phyloP scores from a whole-genome alignment of 1,140 invertebrate genomes.

The Pachypeltis micranthus region DNA sequence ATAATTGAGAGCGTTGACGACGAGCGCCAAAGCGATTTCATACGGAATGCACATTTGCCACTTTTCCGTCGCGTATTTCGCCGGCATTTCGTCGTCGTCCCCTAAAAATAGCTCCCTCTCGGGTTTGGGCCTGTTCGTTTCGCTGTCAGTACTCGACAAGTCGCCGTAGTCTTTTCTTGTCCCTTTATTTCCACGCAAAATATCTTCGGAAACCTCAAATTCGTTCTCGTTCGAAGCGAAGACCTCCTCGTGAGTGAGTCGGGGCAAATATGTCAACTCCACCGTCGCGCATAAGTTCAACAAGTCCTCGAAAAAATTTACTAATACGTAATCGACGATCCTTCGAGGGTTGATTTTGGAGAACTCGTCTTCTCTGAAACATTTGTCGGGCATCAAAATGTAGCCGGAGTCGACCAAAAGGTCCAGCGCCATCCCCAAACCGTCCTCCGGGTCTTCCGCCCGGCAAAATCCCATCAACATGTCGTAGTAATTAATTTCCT shows the following conservation, averaged over 20 bases:
- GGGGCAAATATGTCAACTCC: neutral
- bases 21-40: slow-evolving; percentile 4
- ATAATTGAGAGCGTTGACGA: neutral
- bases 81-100: neutral
- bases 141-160: neutral
- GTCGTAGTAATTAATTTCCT: slow-evolving; percentile 44
- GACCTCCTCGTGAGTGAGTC: neutral
- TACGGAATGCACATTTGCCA: slow-evolving; percentile 15
- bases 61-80: neutral
- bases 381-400: neutral
- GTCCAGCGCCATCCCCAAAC: slow-evolving; percentile 42
- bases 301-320: neutral
- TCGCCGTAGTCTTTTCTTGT: neutral
- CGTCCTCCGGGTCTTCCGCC: slow-evolving; percentile 37
- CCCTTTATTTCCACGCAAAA: neutral
- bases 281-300: neutral
- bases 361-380: neutral
- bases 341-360: slow-evolving; percentile 2
- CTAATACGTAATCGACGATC: slow-evolving; percentile 11
- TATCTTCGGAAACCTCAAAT: neutral
- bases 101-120: neutral
- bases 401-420: slow-evolving; percentile 27
- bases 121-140: neutral
- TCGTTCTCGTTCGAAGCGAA: slow-evolving; percentile 4
- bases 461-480: slow-evolving; percentile 47